Evolutionary conservation across 2,888 invertebrate species (phyloP), one percentile per base, ranked within the genome.

Genomic region (Agapostemon virescens): DNA sequence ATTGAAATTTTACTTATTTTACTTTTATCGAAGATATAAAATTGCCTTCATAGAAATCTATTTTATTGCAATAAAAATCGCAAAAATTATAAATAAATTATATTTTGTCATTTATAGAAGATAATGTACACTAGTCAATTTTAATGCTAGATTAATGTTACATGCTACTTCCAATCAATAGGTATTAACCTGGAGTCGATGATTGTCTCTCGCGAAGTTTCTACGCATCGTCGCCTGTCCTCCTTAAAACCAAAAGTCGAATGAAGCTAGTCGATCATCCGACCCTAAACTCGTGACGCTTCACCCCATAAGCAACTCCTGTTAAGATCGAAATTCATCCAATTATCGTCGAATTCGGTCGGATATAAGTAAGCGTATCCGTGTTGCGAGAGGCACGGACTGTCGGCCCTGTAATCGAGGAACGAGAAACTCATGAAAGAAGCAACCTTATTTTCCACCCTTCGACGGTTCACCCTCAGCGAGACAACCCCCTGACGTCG

Each of bases 281-380:
- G 40, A 26, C 26, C 58, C 58, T 26, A 45, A 71, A 45, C 61
- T 40, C 61, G 42, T 20, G 42, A 63, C 23, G 58, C 30, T 42
- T 61, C 40, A 33, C 42, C 58, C 70, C 33, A 33, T 58, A 40
- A 78, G 66, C 33, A 49, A 67, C 73, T 58, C 55, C 68, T 30
- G 64, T 30, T 23, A 23, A 64, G 36, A 75, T 80, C 74, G 80
- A 79, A 72, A 81, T 72, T 80, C 81, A 69, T 82, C 82, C 82
- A 77, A 82, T 82, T 81, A 82, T 81, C 67, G 72, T 45, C 26
- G 58, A 80, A 69, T 81, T 81, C 72, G 75, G 49, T 36, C 58
- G 26, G 26, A 58, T 66, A 64, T 69, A 81, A 67, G 64, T 64
- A 64, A 77, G 69, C 72, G 61, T 33, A 64, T 68, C 70, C 42